These are phyloP conservation scores for Acanthopagrus latus DNA, from an alignment of 2,797 vertebrate genomes.

Conservation along the genomic window DNA sequence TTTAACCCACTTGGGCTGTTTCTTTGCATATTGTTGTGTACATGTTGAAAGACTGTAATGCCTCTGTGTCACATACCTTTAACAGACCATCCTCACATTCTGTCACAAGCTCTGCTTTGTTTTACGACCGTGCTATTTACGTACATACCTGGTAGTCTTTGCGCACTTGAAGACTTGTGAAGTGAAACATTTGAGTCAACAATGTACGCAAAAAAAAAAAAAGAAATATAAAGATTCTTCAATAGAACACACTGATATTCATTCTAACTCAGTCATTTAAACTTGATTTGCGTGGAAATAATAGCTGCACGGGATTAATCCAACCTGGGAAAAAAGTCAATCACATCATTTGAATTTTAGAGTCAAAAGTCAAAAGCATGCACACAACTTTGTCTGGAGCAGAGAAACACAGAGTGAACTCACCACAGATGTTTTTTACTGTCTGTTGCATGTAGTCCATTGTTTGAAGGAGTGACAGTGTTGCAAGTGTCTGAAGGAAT, in stretches of 20 bases:
- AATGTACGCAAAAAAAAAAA: too few relatives aligned
- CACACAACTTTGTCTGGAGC: background rate
- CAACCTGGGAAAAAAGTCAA: too few relatives aligned
- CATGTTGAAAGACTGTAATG: background rate
- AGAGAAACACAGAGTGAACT: conserved; percentile 31
- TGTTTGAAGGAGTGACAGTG: conserved; percentile 21
- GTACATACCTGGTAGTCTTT: background rate
- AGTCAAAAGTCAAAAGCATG: background rate
- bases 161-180: background rate
- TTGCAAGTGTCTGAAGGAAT: conserved; percentile 37
- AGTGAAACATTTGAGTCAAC: background rate
- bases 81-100: background rate
- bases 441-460: conserved; percentile 51
- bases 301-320: background rate
- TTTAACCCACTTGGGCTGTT: too few relatives aligned
- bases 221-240: background rate
- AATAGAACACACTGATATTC: too few relatives aligned
- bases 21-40: background rate
- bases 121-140: background rate
- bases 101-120: background rate
- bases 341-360: too few relatives aligned
- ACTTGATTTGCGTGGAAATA: background rate
- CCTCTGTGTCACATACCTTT: background rate
- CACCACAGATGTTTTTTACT: conserved; percentile 24
- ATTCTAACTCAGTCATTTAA: background rate